These are phyloP conservation scores for Musca domestica DNA, from an alignment of 1,140 invertebrate genomes.

Conservation along the genomic window DNA sequence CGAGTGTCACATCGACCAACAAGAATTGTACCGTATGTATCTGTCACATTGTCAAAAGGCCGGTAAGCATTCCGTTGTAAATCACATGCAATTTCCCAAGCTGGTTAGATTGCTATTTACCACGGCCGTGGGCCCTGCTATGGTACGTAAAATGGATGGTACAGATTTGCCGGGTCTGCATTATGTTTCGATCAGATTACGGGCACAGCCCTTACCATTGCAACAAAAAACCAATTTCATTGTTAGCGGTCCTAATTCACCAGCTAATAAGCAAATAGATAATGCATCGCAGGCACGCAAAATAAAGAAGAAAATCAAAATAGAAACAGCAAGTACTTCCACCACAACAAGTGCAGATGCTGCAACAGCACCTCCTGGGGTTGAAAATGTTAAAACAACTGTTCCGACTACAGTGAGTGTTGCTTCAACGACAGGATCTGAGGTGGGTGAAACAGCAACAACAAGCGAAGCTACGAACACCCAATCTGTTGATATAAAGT, in stretches of 20 bases:
- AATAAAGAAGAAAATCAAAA: slow-evolving; percentile 4
- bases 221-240: slow-evolving; percentile 28
- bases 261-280: slow-evolving; percentile 17
- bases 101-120: slow-evolving; percentile 80
- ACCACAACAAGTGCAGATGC: neutral
- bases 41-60: slow-evolving; percentile 76
- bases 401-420: neutral
- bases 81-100: slow-evolving; percentile 74
- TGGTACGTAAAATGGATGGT: slow-evolving; percentile 58
- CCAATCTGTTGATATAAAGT: neutral
- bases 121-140: slow-evolving; percentile 72
- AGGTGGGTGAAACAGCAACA: neutral
- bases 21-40: slow-evolving; percentile 83
- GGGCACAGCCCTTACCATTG: slow-evolving; percentile 60
- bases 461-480: neutral
- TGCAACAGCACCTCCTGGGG: neutral
- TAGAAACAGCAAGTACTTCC: neutral
- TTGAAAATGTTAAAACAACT: neutral
- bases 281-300: slow-evolving; percentile 28
- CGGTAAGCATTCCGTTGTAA: slow-evolving; percentile 72
- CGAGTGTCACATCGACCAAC: slow-evolving; percentile 69
- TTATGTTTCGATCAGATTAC: slow-evolving; percentile 74
- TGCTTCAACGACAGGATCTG: neutral
- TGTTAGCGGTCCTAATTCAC: neutral
- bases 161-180: slow-evolving; percentile 61